Percentiles rank a stretch among this genome's conserved stretches.
phyloP scores from a whole-genome alignment of 2,888 invertebrate species.

The Sphecodes monilicornis region DNA sequence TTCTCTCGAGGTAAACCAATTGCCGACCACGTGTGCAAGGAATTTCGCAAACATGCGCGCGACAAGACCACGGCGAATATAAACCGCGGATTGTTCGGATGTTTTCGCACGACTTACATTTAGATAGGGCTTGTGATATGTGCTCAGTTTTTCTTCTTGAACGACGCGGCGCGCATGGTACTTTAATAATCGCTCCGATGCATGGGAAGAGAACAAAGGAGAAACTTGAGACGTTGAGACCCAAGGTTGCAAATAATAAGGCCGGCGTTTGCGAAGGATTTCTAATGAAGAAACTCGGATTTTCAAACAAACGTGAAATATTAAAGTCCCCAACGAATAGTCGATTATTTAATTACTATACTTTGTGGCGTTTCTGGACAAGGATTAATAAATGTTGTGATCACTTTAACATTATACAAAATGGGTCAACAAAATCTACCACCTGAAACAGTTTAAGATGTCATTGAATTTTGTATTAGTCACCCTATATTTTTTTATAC shows the following conservation, averaged over 20 bases:
- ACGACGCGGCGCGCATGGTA: not conserved
- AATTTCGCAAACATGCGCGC: slow-evolving; percentile 52
- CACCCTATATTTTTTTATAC: no score
- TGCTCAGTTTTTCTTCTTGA: not conserved
- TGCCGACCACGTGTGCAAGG: slow-evolving; percentile 22
- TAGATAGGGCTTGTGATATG: slow-evolving; percentile 30
- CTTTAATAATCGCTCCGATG: slow-evolving; percentile 13
- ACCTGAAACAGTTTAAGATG: no score
- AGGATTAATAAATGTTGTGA: no score
- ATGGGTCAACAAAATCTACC: no score
- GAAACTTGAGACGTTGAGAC: slow-evolving; percentile 13
- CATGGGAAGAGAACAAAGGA: slow-evolving; percentile 9
- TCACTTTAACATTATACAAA: no score
- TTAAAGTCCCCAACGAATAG: not conserved
- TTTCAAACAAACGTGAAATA: not conserved
- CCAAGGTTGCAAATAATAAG: slow-evolving; percentile 23
- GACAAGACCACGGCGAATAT: not conserved
- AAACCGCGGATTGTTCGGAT: slow-evolving; percentile 32
- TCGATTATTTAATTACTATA: not conserved
- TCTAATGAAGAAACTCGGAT: not conserved
- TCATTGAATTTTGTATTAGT: no score
- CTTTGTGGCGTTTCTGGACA: no score
- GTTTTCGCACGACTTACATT: slow-evolving; percentile 55
- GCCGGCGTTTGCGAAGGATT: not conserved
- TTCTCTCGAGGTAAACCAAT: slow-evolving; percentile 6